Percentiles rank a stretch among this genome's conserved stretches.
Evolutionary conservation across 53 echinoderm and acorn worm genomes (phyloP).

Genomic region (Paracentrotus lividus): DNA sequence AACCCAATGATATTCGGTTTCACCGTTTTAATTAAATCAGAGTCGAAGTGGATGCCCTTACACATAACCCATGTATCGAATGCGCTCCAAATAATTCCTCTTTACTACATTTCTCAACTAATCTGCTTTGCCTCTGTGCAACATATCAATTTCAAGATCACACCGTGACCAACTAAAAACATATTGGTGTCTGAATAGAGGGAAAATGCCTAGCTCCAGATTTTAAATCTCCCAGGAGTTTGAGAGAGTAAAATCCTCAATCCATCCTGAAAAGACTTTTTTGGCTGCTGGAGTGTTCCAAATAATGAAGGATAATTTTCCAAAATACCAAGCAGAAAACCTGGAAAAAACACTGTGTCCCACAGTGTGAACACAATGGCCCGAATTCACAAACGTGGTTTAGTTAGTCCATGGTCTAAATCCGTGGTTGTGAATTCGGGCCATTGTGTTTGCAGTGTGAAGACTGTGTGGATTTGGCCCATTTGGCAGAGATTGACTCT

Average conservation of each 20-base stretch:
- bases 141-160: slow-evolving; percentile 62
- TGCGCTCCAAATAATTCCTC: slow-evolving; percentile 37
- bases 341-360: no score
- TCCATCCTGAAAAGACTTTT: not conserved
- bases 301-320: not conserved
- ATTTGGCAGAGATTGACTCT: no score
- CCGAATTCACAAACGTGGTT: no score
- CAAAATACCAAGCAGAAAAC: not conserved
- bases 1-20: slow-evolving; percentile 45
- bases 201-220: slow-evolving; percentile 5
- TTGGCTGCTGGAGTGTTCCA: not conserved
- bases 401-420: no score
- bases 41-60: slow-evolving; percentile 43
- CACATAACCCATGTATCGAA: slow-evolving; percentile 26
- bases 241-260: not conserved
- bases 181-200: not conserved
- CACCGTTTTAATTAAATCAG: slow-evolving; percentile 43
- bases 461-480: no score
- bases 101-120: slow-evolving; percentile 12
- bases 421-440: no score
- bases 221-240: slow-evolving; percentile 39
- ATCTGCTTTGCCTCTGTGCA: slow-evolving; percentile 41
- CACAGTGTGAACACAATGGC: no score
- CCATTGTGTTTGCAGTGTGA: no score
- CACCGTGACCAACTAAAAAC: slow-evolving; percentile 4